Conservation (phyloP, 2,113 vertebrate species). For the Suricata suricatta region DNA sequence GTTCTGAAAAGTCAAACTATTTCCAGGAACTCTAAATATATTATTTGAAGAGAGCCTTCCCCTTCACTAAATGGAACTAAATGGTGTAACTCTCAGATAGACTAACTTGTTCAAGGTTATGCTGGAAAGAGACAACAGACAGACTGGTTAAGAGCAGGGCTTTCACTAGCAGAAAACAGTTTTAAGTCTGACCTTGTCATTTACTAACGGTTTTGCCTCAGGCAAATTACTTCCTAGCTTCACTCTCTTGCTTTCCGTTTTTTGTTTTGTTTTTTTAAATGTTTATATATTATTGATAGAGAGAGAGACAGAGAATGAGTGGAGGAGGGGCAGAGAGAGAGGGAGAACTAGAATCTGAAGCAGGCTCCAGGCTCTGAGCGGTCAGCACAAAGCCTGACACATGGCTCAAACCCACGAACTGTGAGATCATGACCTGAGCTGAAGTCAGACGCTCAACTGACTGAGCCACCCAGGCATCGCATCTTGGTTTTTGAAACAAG, state of each 20-base stretch:
- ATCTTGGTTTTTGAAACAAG: slow-evolving; percentile 5
- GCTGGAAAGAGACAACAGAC: not conserved
- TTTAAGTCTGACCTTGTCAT: not conserved
- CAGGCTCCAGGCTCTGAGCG: no score
- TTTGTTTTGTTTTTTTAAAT: no score
- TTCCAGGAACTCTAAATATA: not conserved
- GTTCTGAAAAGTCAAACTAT: not conserved
- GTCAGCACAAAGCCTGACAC: no score
- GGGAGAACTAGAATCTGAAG: no score
- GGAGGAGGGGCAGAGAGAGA: no score
- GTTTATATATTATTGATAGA: no score
- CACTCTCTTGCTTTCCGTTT: not conserved
- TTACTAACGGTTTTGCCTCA: not conserved
- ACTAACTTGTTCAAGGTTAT: not conserved
- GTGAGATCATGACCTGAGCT: no score
- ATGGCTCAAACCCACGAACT: no score
- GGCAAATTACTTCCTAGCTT: not conserved
- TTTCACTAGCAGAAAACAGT: not conserved
- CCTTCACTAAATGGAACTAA: not conserved
- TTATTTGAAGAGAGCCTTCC: not conserved
- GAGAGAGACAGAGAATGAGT: no score
- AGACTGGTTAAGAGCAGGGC: not conserved
- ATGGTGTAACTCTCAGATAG: not conserved
- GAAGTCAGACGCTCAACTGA: no score
- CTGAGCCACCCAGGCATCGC: no score